Conservation (phyloP, 1,140 invertebrate genomes). For the Theocolax elegans region DNA sequence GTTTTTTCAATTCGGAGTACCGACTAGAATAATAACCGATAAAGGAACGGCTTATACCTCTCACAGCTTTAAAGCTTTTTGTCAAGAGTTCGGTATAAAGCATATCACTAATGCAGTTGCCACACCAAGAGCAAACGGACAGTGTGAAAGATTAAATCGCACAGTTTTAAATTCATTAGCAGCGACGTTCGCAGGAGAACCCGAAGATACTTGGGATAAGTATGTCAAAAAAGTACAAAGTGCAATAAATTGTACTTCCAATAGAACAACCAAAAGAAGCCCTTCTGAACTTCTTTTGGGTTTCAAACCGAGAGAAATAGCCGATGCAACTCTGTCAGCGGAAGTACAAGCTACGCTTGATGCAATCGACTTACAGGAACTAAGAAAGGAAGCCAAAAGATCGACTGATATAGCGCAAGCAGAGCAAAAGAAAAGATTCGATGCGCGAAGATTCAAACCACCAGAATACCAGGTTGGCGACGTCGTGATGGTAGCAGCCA, state of each 20-base stretch:
- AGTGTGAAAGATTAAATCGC: slow-evolving; percentile 48
- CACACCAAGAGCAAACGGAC: slow-evolving; percentile 52
- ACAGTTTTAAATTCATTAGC: slow-evolving; percentile 49
- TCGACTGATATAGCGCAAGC: too few species aligned
- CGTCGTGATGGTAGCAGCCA: too few species aligned
- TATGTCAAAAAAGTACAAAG: slow-evolving; percentile 47
- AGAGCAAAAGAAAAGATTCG: too few species aligned
- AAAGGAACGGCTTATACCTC: slow-evolving; percentile 49
- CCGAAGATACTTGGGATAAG: slow-evolving; percentile 47
- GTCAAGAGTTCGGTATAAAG: slow-evolving; percentile 41
- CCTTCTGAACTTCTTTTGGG: slow-evolving; percentile 53
- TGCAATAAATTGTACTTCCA: slow-evolving; percentile 48
- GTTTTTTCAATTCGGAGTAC: slow-evolving; percentile 46
- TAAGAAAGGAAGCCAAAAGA: too few species aligned
- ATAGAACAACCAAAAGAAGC: slow-evolving; percentile 46
- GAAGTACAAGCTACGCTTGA: too few species aligned
- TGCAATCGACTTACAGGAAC: too few species aligned
- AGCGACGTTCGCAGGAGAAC: slow-evolving; percentile 30
- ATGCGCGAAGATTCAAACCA: too few species aligned
- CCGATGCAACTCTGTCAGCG: too few species aligned
- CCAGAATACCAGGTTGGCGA: too few species aligned
- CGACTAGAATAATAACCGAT: slow-evolving; percentile 53
- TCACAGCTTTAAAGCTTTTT: slow-evolving; percentile 42
- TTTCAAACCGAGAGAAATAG: slow-evolving; percentile 30
- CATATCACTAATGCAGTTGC: slow-evolving; percentile 51